Percentiles rank a stretch among this genome's conserved stretches.
These are phyloP conservation scores for Pseudomugil gertrudae DNA, from an alignment of 2,797 vertebrate species.

Conservation along the genomic window DNA sequence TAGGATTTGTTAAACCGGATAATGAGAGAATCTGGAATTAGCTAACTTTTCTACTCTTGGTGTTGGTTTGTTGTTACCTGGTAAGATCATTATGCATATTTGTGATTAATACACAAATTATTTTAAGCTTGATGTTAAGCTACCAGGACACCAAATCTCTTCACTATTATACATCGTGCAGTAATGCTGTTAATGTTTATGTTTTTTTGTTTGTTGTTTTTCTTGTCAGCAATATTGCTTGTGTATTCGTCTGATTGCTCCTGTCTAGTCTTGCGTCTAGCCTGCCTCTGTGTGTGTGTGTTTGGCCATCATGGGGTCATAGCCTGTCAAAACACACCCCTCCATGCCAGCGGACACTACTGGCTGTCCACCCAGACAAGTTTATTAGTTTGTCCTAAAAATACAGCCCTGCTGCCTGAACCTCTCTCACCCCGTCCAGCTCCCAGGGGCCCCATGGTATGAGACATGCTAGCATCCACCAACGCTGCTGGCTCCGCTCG, in stretches of 20 bases:
- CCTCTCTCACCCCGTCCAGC: constrained; percentile 49
- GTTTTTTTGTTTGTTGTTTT: constrained; percentile 10
- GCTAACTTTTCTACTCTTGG: not conserved
- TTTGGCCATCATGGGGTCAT: constrained; percentile 51
- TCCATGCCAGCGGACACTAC: constrained; percentile 61
- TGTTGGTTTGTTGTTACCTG: not conserved
- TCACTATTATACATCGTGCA: not conserved
- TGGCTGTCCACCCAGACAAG: constrained; percentile 75
- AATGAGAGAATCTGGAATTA: too few relatives aligned
- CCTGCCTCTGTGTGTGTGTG: constrained; percentile 29
- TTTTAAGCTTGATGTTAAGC: not conserved
- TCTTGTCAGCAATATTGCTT: too few relatives aligned
- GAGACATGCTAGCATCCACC: constrained; percentile 59
- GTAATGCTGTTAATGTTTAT: not conserved
- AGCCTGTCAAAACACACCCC: constrained; percentile 73
- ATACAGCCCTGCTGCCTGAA: constrained; percentile 52
- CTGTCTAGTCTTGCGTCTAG: constrained; percentile 18
- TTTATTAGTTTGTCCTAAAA: constrained; percentile 82
- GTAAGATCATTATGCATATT: not conserved
- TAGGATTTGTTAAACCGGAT: too few relatives aligned
- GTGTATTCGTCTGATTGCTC: not conserved
- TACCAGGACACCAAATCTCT: not conserved
- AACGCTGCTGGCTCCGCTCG: constrained; percentile 31
- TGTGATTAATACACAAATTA: not conserved
- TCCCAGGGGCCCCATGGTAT: constrained; percentile 72